Percentiles rank a stretch among this genome's conserved stretches.
These are phyloP conservation scores for Cyclopterus lumpus DNA, from an alignment of 2,797 vertebrate species.

Conservation along the genomic window DNA sequence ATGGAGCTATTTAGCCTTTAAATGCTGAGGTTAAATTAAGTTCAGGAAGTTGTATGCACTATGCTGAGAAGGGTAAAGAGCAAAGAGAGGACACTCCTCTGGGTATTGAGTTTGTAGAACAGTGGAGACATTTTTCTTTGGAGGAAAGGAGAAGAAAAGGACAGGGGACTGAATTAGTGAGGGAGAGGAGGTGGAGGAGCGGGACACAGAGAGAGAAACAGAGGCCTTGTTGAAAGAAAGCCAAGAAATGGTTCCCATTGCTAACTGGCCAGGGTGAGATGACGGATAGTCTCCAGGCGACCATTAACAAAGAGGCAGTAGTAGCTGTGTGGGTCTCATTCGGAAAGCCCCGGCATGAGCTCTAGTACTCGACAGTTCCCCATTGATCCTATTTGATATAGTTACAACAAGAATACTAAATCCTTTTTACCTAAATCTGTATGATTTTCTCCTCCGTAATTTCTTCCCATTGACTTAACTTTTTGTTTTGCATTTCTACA, in stretches of 20 bases:
- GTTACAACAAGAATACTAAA: neutral
- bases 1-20: constrained; percentile 65
- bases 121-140: constrained; percentile 35
- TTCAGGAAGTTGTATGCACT: constrained; percentile 57
- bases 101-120: constrained; percentile 31
- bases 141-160: constrained; percentile 24
- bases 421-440: neutral
- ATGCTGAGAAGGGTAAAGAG: constrained; percentile 48
- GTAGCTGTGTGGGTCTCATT: constrained; percentile 41
- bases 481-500: neutral
- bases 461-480: constrained; percentile 1
- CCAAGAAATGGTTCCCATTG: constrained; percentile 69
- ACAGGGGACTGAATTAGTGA: constrained; percentile 39
- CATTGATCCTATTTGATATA: constrained; percentile 20
- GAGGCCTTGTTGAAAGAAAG: constrained; percentile 50
- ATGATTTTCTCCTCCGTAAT: neutral
- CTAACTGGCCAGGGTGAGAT: constrained; percentile 58
- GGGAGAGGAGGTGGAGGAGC: constrained; percentile 33
- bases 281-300: constrained; percentile 66
- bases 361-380: constrained; percentile 3
- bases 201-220: constrained; percentile 33
- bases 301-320: constrained; percentile 55
- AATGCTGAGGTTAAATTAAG: constrained; percentile 68
- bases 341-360: constrained; percentile 27
- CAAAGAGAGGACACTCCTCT: constrained; percentile 38